Conservation (phyloP, 2,113 vertebrate genomes). For the Zosterops japonicus region DNA sequence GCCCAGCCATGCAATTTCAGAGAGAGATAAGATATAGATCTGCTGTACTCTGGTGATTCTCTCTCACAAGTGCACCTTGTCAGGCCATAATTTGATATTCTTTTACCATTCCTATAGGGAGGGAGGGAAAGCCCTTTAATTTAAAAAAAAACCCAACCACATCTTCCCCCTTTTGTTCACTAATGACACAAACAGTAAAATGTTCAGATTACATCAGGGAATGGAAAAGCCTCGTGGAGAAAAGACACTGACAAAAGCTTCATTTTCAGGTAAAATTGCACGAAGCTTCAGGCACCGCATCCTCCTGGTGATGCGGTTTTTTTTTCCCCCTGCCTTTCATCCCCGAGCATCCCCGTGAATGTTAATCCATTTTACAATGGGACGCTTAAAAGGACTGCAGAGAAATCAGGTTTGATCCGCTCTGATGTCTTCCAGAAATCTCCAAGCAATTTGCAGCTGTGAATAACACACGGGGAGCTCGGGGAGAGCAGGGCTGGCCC, state of each 20-base stretch:
- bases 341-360: not conserved
- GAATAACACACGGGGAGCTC: not conserved
- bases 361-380: constrained; percentile 49
- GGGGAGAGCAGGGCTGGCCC: not conserved
- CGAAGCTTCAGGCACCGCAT: not conserved
- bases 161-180: constrained; percentile 42
- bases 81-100: constrained; percentile 65
- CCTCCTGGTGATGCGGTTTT: not conserved
- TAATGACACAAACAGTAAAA: constrained; percentile 67
- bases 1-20: constrained; percentile 54
- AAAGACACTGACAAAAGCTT: constrained; percentile 52
- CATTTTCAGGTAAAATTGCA: constrained; percentile 52
- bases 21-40: constrained; percentile 69
- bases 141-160: not conserved
- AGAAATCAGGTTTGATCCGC: constrained; percentile 8
- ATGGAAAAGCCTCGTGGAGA: constrained; percentile 27
- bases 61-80: constrained; percentile 49
- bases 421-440: constrained; percentile 46
- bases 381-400: constrained; percentile 14
- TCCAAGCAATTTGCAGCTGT: constrained; percentile 57
- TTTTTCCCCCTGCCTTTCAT: not conserved
- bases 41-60: constrained; percentile 57
- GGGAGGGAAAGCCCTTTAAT: constrained; percentile 4
- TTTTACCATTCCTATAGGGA: constrained; percentile 12
- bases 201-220: constrained; percentile 54